Evolutionary conservation across 2,113 vertebrate genomes (phyloP).

Genomic region (Muntiacus muntjak): DNA sequence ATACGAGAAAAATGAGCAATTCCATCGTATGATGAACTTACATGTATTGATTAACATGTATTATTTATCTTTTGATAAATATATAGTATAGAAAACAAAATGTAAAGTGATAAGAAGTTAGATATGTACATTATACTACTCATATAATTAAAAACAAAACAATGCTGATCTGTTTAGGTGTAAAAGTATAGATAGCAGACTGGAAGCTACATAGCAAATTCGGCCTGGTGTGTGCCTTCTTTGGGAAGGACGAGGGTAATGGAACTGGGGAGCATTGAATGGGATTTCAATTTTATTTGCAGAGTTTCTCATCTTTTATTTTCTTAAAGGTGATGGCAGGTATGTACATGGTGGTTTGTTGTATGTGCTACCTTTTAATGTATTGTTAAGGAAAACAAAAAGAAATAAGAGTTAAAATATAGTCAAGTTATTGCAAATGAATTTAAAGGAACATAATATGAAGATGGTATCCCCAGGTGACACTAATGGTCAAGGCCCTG

Average conservation of each 20-base stretch:
- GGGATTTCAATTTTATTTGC: neutral
- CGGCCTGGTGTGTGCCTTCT: neutral
- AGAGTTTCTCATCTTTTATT: neutral
- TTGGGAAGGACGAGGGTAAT: neutral
- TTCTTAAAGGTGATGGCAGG: neutral
- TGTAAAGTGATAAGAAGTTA: neutral
- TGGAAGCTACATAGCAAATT: neutral
- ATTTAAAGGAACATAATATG: neutral
- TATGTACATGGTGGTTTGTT: neutral
- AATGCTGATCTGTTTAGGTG: neutral
- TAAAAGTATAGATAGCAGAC: neutral
- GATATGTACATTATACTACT: neutral
- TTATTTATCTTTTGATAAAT: neutral
- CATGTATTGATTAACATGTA: neutral
- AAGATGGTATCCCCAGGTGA: neutral
- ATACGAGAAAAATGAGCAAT: neutral
- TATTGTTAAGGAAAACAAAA: neutral
- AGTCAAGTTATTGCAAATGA: neutral
- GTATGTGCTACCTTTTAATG: neutral
- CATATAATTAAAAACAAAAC: neutral
- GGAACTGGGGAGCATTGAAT: neutral
- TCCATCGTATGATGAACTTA: neutral
- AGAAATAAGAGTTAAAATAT: neutral
- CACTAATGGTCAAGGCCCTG: neutral
- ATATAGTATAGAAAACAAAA: neutral